Base-by-base conservation (phyloP, 2,888 invertebrate genomes). In the Linnaemya vulpina region DNA sequence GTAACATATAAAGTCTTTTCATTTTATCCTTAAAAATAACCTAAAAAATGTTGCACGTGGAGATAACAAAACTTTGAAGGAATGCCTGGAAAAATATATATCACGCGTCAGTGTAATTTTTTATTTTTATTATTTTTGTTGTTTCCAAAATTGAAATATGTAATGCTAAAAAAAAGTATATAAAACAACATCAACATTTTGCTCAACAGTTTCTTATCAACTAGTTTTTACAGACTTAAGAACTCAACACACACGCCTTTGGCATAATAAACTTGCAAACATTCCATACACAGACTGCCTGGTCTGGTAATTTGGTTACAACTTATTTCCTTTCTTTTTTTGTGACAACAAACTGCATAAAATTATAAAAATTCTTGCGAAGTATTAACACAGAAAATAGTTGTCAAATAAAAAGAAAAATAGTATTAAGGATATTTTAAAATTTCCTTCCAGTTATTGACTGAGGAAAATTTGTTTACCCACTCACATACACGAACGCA, bases 371-470 rank as follows among this genome's bases (percentile, higher is more conserved):
- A 49, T 49, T 38, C 35, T 35, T 51, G 4, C 60, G 38, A 38
- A 58, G 53, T 58, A 22, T 17, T 20, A 17, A 25, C 38, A 38
- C 51, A 62, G 15, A 40, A 22, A 60, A 51, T 20, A 58, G 58
- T 71, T 58, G 10, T 9, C 9, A 49, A 46, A 25, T 3, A n/a
- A 35, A 11, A n/a, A 11, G 11, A 30, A 2, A 62, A 51, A 62
- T n/a, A n/a, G n/a, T n/a, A n/a, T 73, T 20, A 0, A 49, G 17
- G 15, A 49, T 73, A 35, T 20, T 73, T 20, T 20, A 46, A 49
- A 76, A 67, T 49, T 35, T 49, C 17, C 22, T 67, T 38, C 13
- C 1, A 76, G 22, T 55, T 76, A 76, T 76, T 76, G 55, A 67
- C 62, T 63, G 2, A 20, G 40, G 46, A 53, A 67, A 67, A 49